phyloP scores from a whole-genome alignment of 2,888 invertebrate species.

The Apotomis turbidana region DNA sequence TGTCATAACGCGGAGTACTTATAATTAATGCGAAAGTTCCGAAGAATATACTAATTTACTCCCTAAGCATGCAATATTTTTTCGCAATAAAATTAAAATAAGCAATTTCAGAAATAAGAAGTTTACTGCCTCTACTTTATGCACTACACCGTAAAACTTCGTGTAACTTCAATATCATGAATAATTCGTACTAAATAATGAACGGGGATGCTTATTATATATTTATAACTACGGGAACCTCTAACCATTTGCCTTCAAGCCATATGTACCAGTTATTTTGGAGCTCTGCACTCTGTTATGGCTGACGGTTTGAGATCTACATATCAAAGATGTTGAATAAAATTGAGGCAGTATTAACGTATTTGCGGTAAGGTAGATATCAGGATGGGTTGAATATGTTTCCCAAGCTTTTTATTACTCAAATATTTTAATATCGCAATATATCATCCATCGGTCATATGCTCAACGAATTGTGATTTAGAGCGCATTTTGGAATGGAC shows the following conservation, averaged over 20 bases:
- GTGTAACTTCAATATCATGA: constrained; percentile 5
- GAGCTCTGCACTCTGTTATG: neutral
- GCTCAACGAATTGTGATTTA: too few species aligned
- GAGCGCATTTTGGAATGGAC: too few species aligned
- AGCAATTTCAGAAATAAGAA: too few species aligned
- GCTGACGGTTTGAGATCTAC: neutral
- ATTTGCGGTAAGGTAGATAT: neutral
- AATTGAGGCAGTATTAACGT: neutral
- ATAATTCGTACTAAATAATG: constrained; percentile 33
- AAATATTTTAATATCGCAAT: too few species aligned
- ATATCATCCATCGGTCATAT: too few species aligned
- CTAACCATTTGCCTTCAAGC: constrained; percentile 14
- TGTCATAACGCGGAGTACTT: neutral
- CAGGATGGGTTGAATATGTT: too few species aligned
- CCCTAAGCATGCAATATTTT: too few species aligned
- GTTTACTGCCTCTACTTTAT: neutral
- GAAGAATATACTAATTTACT: too few species aligned
- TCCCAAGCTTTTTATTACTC: too few species aligned
- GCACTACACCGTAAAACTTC: constrained; percentile 1
- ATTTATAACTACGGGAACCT: constrained; percentile 16
- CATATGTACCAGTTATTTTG: neutral
- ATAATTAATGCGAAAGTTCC: neutral
- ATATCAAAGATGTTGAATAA: constrained; percentile 8
- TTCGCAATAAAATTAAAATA: too few species aligned
- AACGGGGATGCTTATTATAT: constrained; percentile 23